phyloP scores from a whole-genome alignment of 2,797 vertebrate genomes.

The Australoheros facetus region DNA sequence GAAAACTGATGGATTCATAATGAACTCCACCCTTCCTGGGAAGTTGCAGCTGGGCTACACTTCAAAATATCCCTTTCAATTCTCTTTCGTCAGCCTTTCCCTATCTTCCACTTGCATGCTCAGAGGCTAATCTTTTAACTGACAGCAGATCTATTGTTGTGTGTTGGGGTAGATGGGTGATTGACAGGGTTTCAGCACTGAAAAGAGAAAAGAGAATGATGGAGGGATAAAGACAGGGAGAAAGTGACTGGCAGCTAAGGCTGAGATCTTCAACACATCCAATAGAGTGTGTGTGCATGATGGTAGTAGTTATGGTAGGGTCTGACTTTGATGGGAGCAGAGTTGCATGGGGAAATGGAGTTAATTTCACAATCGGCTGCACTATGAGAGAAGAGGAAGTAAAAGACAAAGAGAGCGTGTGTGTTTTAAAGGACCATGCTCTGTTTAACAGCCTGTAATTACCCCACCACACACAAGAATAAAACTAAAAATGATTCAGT shows the following conservation, averaged over 20 bases:
- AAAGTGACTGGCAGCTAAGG: slow-evolving; percentile 45
- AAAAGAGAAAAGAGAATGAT: slow-evolving; percentile 45
- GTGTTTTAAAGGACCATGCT: slow-evolving; percentile 59
- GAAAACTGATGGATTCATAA: slow-evolving; percentile 43
- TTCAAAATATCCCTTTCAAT: slow-evolving; percentile 50
- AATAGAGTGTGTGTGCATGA: background rate
- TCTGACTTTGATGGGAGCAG: slow-evolving; percentile 71
- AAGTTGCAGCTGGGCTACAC: slow-evolving; percentile 35
- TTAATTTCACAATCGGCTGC: slow-evolving; percentile 88
- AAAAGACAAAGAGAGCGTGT: slow-evolving; percentile 17
- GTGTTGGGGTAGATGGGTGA: slow-evolving; percentile 34
- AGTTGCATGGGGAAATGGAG: slow-evolving; percentile 76
- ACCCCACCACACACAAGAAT: slow-evolving; percentile 52
- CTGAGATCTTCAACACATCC: slow-evolving; percentile 32
- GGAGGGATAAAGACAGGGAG: slow-evolving; percentile 33
- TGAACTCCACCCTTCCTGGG: slow-evolving; percentile 21
- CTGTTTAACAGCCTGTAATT: slow-evolving; percentile 79
- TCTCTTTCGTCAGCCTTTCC: slow-evolving; percentile 53
- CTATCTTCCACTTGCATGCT: slow-evolving; percentile 22
- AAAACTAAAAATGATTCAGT: slow-evolving; percentile 69
- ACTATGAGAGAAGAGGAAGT: slow-evolving; percentile 64
- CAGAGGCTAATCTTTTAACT: slow-evolving; percentile 69
- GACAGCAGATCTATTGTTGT: slow-evolving; percentile 65
- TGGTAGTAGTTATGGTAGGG: slow-evolving; percentile 45
- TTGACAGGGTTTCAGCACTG: slow-evolving; percentile 44